Evolutionary conservation across 2,888 invertebrate genomes (phyloP), one percentile per base, ranked within the genome.

Genomic region (Frankliniella intonsa): DNA sequence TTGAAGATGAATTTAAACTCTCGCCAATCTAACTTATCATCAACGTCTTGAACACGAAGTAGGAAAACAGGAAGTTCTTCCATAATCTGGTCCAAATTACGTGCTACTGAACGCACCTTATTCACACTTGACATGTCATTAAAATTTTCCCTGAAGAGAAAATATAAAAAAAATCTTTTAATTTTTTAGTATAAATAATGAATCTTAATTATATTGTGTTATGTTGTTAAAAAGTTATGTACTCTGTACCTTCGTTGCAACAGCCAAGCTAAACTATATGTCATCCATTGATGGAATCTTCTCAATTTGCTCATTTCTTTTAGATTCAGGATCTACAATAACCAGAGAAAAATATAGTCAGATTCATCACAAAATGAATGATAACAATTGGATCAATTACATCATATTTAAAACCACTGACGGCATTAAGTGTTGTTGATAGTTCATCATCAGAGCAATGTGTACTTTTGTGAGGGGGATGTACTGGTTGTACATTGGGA

Each of bases 1-100:
- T 91, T 91, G 84, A 92, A 91, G 85, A 91, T 91, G 86, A 91
- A 91, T 85, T 91, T 91, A 85, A 91, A 91, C 85, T 91, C 91
- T 82, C 90, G 89, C 90, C 91, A 91, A 83, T 91, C 91, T 82
- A 91, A 87, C 85, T 91, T 90, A 84, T 92, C 92, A 85, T 92
- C 92, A 27, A 92, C 88, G 86, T 92, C 92, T 86, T 92, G 92
- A 83, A 92, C 87, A 80, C 91, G 89, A 81, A 90, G 87, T 84
- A 92, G 88, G 86, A 92, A 91, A 27, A 91, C 89, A 5, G 92
- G 92, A 83, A 92, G 89, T 86, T 92, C 92, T 85, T 92, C 90
- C 82, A 92, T 90, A 12, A 92, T 87, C 85, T 91, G 91, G 84
- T 92, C 92, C 82, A 93, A 87, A 86, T 92, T 92, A 85, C 91